phyloP scores from a whole-genome alignment of 1,140 invertebrate genomes.

The Helicorthomorpha holstii region DNA sequence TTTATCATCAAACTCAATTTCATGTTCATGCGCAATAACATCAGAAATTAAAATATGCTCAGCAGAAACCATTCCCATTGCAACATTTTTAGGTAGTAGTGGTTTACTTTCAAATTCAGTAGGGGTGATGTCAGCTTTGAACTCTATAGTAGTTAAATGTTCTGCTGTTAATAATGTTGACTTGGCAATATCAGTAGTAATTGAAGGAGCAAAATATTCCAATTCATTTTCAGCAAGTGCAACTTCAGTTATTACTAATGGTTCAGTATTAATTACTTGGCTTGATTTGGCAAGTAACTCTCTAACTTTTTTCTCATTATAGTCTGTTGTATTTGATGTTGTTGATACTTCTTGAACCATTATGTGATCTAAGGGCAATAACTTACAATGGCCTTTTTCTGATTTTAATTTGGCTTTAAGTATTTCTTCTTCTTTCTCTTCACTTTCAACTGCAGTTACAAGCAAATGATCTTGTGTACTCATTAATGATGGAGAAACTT shows the following conservation, averaged over 20 bases:
- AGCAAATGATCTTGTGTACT: no score
- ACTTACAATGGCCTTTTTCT: no score
- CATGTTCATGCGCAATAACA: not conserved
- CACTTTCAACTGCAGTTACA: no score
- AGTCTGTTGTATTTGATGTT: no score
- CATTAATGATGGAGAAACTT: no score
- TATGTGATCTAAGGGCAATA: no score
- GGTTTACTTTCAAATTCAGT: conserved; percentile 3
- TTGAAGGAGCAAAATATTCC: conserved; percentile 11
- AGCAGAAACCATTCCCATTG: conserved; percentile 1
- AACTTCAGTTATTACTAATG: not conserved
- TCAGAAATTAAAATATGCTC: not conserved
- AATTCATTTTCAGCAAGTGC: conserved; percentile 4
- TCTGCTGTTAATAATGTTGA: conserved; percentile 8
- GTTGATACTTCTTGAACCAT: no score
- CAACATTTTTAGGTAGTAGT: conserved; percentile 1
- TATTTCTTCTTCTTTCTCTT: no score
- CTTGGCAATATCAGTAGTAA: conserved; percentile 8
- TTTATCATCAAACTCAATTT: not conserved
- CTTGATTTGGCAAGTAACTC: no score
- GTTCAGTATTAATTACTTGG: no score
- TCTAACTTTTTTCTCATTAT: no score
- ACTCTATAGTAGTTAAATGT: conserved; percentile 4
- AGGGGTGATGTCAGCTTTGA: conserved; percentile 11
- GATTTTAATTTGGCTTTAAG: no score